Base-by-base conservation (phyloP, 2,888 invertebrate species). In the Pachydiplax longipennis region DNA sequence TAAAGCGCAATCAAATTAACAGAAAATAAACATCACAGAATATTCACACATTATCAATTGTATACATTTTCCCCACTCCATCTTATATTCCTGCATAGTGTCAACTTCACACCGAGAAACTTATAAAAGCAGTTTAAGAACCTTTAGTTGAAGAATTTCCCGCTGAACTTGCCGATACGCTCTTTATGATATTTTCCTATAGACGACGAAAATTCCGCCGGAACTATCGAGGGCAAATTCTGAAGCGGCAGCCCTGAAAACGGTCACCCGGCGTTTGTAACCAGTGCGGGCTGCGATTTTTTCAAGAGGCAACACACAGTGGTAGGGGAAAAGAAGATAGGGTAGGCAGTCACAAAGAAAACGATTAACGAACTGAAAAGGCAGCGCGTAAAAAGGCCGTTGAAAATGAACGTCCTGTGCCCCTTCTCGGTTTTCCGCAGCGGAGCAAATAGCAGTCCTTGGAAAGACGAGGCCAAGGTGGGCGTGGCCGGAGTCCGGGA, bases 351-450 rank as follows among this genome's bases (percentile, higher is more conserved):
- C 83, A 83, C 83, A 83, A 83, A 83, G 83, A 83, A 83, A 83
- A 35, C 83, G 83, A 83, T 83, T 83, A 83, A 83, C 58, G 83
- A 53, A 81, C 53, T 82, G 44, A n/a, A 31, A 82, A 48, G 31
- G 81, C 8, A 37, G 48, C 5, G 22, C 15, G 58, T 31, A 31
- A 22, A 25, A 58, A 13, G 53, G 53, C 83, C 58, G 53, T 58
- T 31, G 83, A 35, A 31, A 53, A 25, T 58, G 53, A 18, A 48
- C 58, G 53, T 53, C 18, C 83, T 35, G 13, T 35, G 58, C 44
- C 58, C 18, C 31, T 25, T 18, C 31, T 12, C 8, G 53, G 10
- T 40, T 44, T 18, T 40, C 25, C 81, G 48, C n/a, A 25, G 25
- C 18, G 31, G 53, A 6, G 73, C 22, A 65, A 65, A 65, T 65